Base-by-base conservation (phyloP, 2,888 invertebrate species). In the Cabera pusaria region DNA sequence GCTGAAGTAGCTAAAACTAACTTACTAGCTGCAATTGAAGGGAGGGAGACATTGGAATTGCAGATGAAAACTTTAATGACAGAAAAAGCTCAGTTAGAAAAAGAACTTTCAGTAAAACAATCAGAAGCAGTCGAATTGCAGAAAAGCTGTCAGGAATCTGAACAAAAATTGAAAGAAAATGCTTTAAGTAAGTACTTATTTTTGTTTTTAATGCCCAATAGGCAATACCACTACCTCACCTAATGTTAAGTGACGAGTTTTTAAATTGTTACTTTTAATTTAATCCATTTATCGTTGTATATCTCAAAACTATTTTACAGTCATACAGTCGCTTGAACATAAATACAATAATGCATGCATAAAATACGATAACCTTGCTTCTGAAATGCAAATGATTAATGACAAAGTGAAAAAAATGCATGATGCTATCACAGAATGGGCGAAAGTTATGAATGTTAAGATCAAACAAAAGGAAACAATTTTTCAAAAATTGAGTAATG, bases 341-440 rank as follows among this genome's bases (percentile, higher is more conserved):
- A 59, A 58, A 16, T 42, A 70, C 10, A 44, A 52, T 16, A 52
- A 56, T 33, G 65, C 69, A 53, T 64, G 59, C 40, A 56, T 59
- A 38, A 62, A 54, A 27, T 61, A 61, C 50, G 39, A 50, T 12
- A 32, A 62, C 12, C 53, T 62, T 56, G 61, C 66, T 10, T 39
- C 34, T 1, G 62, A 72, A 51, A 65, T 61, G 6, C 50, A 63
- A 8, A 62, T 58, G 39, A 28, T 75, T 11, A 56, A 68, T 26
- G 39, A 32, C 1, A 70, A 65, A 55, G 50, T 75, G 1, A 62
- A 56, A 17, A 65, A 67, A 36, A 59, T 62, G 18, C 68, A 72
- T 28, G 62, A 63, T 35, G 38, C 44, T 6, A 45, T 69, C 2
- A 60, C 59, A 49, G 62, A 72, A 26, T 32, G 61, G 6, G 45